phyloP scores from a whole-genome alignment of 2,888 invertebrate species.

The Diloba caeruleocephala region DNA sequence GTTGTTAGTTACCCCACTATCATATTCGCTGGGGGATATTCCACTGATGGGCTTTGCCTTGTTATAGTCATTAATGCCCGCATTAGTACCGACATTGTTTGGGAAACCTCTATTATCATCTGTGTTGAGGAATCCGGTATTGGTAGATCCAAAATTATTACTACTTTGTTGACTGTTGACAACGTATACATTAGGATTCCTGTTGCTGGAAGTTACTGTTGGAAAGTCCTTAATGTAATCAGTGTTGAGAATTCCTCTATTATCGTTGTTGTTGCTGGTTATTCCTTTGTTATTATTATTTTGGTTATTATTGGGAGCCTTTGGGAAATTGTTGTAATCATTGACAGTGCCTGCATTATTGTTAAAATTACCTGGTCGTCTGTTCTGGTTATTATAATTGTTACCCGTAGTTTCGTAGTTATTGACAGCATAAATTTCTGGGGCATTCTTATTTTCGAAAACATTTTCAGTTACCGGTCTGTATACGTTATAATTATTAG shows the following conservation, averaged over 20 bases:
- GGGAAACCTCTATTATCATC: neutral
- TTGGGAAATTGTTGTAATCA: conserved; percentile 5
- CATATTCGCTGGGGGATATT: neutral
- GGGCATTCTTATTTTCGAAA: conserved; percentile 3
- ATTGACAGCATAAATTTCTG: conserved; percentile 4
- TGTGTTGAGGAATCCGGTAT: conserved; percentile 19
- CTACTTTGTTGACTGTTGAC: neutral
- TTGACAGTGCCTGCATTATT: conserved; percentile 2
- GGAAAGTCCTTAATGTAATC: neutral
- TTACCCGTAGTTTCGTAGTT: conserved; percentile 2
- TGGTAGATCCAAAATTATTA: neutral
- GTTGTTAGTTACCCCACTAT: neutral
- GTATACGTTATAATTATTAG: conserved; percentile 1
- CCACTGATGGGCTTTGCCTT: neutral
- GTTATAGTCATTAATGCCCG: neutral
- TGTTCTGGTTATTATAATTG: conserved; percentile 1
- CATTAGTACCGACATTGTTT: conserved; percentile 6
- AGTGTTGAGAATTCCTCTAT: conserved; percentile 23
- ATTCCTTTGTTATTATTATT: conserved; percentile 26
- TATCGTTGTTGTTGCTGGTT: conserved; percentile 22
- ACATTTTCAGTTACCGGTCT: conserved; percentile 28
- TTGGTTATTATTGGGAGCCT: neutral
- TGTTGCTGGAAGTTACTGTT: neutral
- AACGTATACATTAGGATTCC: neutral
- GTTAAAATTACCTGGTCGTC: conserved; percentile 5